A percentile compares a stretch with the other conserved stretches of the same genome.
Conservation (phyloP, 2,888 invertebrate species). For the Amiota mariae region DNA sequence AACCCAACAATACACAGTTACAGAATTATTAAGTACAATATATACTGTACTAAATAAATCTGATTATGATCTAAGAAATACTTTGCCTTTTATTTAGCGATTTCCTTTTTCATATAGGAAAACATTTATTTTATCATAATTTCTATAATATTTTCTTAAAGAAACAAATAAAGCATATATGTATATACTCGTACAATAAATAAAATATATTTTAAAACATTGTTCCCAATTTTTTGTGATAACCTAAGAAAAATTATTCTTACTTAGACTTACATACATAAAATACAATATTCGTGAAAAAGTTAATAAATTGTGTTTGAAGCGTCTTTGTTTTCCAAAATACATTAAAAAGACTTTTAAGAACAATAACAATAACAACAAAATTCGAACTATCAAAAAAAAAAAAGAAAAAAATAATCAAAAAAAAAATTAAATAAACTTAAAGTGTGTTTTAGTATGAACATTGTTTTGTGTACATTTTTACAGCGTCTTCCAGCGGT, state of each 20-base stretch:
- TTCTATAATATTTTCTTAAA: background rate
- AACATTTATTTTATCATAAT: too few species aligned
- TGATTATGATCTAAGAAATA: too few species aligned
- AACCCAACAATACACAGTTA: too few species aligned
- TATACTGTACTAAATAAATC: too few species aligned
- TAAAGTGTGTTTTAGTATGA: constrained; percentile 74
- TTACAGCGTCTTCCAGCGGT: constrained; percentile 96
- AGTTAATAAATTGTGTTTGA: constrained; percentile 6
- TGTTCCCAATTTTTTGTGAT: constrained; percentile 73
- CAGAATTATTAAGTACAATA: too few species aligned
- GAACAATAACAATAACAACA: constrained; percentile 29
- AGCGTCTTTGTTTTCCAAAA: too few species aligned
- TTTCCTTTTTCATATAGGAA: too few species aligned
- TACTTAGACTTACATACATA: background rate
- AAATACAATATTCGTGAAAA: background rate
- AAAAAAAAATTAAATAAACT: constrained; percentile 54
- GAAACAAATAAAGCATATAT: background rate
- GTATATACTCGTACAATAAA: too few species aligned
- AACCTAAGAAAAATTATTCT: constrained; percentile 42
- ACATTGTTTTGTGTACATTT: constrained; percentile 75
- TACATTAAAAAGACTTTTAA: constrained; percentile 37
- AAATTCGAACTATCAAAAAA: constrained; percentile 19
- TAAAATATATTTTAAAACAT: constrained; percentile 57
- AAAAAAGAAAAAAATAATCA: constrained; percentile 41
- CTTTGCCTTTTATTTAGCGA: too few species aligned